Percentiles rank a stretch among this genome's conserved stretches.
phyloP scores from a whole-genome alignment of 2,888 invertebrate species.

The Patella ulyssiponensis region DNA sequence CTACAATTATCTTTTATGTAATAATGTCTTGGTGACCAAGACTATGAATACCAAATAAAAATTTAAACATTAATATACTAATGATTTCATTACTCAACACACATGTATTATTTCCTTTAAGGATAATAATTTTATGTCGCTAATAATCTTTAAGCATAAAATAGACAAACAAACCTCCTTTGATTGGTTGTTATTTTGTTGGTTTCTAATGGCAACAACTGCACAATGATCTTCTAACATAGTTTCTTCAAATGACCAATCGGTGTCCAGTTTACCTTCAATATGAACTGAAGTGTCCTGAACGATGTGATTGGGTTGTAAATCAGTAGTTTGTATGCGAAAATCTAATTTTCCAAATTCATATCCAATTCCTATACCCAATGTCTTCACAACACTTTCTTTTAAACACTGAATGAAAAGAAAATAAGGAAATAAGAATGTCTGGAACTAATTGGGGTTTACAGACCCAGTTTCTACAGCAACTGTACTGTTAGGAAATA shows the following conservation, averaged over 20 bases:
- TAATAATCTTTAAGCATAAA: no score
- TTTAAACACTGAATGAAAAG: slow-evolving; percentile 81
- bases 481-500: no score
- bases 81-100: no score
- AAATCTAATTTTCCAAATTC: slow-evolving; percentile 86
- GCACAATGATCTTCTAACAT: slow-evolving; percentile 85
- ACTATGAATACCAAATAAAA: no score
- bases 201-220: slow-evolving; percentile 76
- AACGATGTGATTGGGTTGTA: slow-evolving; percentile 31
- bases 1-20: no score
- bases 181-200: slow-evolving; percentile 14
- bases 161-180: neutral
- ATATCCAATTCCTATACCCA: slow-evolving; percentile 87
- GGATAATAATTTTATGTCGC: no score
- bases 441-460: no score
- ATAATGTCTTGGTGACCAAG: no score
- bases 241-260: slow-evolving; percentile 90
- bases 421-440: neutral
- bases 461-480: no score
- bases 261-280: slow-evolving; percentile 75
- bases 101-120: no score
- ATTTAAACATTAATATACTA: no score
- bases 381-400: slow-evolving; percentile 94
- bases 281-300: slow-evolving; percentile 81
- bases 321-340: slow-evolving; percentile 70